Conservation (phyloP, 2,888 invertebrate genomes). For the Drosophila parthenogenetica region DNA sequence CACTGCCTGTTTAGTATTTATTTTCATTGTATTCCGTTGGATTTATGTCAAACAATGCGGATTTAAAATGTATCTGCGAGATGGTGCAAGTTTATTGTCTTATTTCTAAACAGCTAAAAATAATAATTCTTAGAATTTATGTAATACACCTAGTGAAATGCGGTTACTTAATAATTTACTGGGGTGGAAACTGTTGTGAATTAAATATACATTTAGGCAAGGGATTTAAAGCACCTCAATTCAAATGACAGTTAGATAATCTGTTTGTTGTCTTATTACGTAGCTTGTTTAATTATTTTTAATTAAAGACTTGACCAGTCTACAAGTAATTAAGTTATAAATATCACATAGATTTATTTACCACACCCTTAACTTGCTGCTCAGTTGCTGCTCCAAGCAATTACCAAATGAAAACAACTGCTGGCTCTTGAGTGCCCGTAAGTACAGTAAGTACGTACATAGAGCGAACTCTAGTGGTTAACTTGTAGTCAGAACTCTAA, state of each 20-base stretch:
- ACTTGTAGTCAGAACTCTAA: slow-evolving; percentile 4
- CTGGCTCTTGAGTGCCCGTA: not conserved
- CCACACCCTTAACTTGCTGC: not conserved
- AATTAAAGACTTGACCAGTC: not conserved
- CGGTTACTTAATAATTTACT: not conserved
- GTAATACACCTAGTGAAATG: not conserved
- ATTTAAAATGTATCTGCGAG: slow-evolving; percentile 35
- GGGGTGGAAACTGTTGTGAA: not conserved
- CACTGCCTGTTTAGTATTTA: slow-evolving; percentile 3
- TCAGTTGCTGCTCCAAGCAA: slow-evolving; percentile 1
- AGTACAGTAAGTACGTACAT: slow-evolving; percentile 3
- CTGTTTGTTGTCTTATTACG: not conserved
- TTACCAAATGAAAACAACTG: slow-evolving; percentile 25
- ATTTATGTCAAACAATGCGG: slow-evolving; percentile 37
- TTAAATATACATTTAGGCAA: not conserved
- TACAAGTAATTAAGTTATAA: not conserved
- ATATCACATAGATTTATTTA: not conserved
- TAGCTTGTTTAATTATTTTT: not conserved
- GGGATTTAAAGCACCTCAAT: not conserved
- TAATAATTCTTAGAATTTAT: not conserved
- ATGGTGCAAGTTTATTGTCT: not conserved
- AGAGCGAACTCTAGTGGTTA: slow-evolving; percentile 11
- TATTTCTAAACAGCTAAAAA: not conserved
- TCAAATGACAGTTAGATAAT: no score
- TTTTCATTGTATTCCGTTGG: slow-evolving; percentile 30